phyloP scores from a whole-genome alignment of 2,888 invertebrate species.

The Dendrolimus houi region DNA sequence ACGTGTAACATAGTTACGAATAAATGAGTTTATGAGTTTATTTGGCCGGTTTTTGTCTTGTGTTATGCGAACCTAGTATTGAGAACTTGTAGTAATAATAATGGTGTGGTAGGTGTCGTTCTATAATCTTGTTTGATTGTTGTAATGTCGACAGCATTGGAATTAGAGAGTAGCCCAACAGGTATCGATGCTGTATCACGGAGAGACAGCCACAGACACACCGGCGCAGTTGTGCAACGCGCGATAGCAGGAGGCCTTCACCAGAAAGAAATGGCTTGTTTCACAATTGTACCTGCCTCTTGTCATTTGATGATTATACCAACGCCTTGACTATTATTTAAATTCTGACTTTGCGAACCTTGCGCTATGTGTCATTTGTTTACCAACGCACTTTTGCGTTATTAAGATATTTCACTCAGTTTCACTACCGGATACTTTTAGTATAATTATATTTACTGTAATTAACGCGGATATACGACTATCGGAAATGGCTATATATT shows the following conservation, averaged over 20 bases:
- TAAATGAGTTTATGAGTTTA: no score
- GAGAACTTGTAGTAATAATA: neutral
- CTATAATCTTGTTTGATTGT: slow-evolving; percentile 7
- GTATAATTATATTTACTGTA: neutral
- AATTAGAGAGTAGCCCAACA: slow-evolving; percentile 21
- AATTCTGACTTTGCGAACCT: slow-evolving; percentile 35
- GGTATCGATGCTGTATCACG: slow-evolving; percentile 22
- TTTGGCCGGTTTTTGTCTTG: no score
- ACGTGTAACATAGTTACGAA: no score
- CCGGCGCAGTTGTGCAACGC: slow-evolving; percentile 18
- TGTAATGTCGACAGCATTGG: slow-evolving; percentile 16
- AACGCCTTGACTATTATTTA: slow-evolving; percentile 28
- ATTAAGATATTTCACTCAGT: slow-evolving; percentile 18
- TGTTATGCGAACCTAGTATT: no score
- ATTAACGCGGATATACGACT: no score
- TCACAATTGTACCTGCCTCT: slow-evolving; percentile 40
- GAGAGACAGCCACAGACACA: slow-evolving; percentile 13
- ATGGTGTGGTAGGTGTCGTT: neutral
- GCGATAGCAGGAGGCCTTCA: slow-evolving; percentile 66
- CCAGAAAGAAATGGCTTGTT: slow-evolving; percentile 62
- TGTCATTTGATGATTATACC: slow-evolving; percentile 55
- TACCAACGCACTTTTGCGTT: slow-evolving; percentile 14
- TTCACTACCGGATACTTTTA: slow-evolving; percentile 6
- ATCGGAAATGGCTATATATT: no score
- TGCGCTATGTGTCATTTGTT: slow-evolving; percentile 17